A percentile compares a stretch with the other conserved stretches of the same genome.
phyloP scores from a whole-genome alignment of 2,113 vertebrate genomes.

The Alectura lathami region DNA sequence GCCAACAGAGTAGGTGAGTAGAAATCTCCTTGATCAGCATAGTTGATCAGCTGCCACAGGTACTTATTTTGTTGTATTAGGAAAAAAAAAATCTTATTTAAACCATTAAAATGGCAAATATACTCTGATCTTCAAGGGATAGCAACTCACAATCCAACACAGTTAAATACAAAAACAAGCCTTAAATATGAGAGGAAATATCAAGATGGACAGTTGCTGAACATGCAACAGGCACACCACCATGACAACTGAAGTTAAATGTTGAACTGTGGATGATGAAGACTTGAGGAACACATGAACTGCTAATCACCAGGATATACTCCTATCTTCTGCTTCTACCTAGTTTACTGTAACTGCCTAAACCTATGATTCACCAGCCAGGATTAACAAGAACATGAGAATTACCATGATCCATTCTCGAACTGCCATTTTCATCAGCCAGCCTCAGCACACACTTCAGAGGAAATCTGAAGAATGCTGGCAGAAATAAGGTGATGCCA shows the following conservation, averaged over 20 bases:
- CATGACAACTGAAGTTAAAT: neutral
- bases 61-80: slow-evolving; percentile 12
- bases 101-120: slow-evolving; percentile 22
- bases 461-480: neutral
- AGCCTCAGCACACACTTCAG: neutral
- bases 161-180: slow-evolving; percentile 29
- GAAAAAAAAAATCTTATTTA: slow-evolving; percentile 9
- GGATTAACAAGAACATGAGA: neutral
- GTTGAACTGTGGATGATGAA: neutral
- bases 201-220: neutral
- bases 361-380: neutral
- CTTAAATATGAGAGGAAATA: slow-evolving; percentile 21
- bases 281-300: neutral
- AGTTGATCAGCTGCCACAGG: neutral
- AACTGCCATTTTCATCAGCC: neutral
- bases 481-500: neutral
- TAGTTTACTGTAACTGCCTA: neutral
- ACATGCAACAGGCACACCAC: neutral
- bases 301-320: neutral
- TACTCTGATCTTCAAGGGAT: slow-evolving; percentile 24
- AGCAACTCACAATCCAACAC: neutral
- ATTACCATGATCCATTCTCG: neutral
- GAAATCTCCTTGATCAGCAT: neutral
- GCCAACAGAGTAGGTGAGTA: neutral
- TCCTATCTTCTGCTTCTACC: neutral